phyloP scores from a whole-genome alignment of 2,888 invertebrate genomes.

The Philereme vetulata region DNA sequence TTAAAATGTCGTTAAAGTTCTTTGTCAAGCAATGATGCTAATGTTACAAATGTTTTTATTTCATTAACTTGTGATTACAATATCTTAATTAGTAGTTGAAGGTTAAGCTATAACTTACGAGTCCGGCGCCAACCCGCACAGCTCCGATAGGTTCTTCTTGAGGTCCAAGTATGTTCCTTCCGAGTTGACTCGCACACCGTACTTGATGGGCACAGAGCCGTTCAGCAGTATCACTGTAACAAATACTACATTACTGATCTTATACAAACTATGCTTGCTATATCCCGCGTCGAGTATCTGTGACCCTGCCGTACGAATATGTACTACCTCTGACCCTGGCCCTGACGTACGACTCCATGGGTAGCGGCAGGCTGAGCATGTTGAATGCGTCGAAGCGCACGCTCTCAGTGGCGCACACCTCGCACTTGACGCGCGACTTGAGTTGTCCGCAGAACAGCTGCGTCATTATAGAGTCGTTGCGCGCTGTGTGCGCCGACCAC shows the following conservation, averaged over 20 bases:
- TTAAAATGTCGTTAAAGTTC: too few relatives aligned
- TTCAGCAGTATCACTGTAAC: slow-evolving; percentile 89
- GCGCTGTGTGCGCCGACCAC: slow-evolving; percentile 91
- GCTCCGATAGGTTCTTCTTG: slow-evolving; percentile 87
- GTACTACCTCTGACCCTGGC: slow-evolving; percentile 88
- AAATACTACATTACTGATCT: background rate
- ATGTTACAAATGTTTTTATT: too few relatives aligned
- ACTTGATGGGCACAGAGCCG: slow-evolving; percentile 92
- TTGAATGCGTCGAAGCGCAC: slow-evolving; percentile 97
- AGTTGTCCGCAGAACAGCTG: slow-evolving; percentile 96
- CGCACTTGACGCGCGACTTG: slow-evolving; percentile 93
- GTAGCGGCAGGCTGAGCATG: slow-evolving; percentile 93
- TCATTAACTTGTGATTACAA: too few relatives aligned
- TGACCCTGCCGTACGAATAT: too few relatives aligned
- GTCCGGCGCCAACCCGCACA: slow-evolving; percentile 83
- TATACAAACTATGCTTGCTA: too few relatives aligned
- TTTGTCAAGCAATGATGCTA: too few relatives aligned
- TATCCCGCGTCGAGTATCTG: too few relatives aligned
- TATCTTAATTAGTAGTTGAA: too few relatives aligned
- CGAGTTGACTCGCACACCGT: slow-evolving; percentile 92
- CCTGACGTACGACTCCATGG: slow-evolving; percentile 93
- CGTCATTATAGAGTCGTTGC: slow-evolving; percentile 94
- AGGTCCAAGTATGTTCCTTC: slow-evolving; percentile 91
- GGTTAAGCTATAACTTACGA: slow-evolving; percentile 53
- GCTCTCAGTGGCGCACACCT: slow-evolving; percentile 91